These are phyloP conservation scores for Philaenus spumarius DNA, from an alignment of 1,140 invertebrate genomes.

Conservation along the genomic window DNA sequence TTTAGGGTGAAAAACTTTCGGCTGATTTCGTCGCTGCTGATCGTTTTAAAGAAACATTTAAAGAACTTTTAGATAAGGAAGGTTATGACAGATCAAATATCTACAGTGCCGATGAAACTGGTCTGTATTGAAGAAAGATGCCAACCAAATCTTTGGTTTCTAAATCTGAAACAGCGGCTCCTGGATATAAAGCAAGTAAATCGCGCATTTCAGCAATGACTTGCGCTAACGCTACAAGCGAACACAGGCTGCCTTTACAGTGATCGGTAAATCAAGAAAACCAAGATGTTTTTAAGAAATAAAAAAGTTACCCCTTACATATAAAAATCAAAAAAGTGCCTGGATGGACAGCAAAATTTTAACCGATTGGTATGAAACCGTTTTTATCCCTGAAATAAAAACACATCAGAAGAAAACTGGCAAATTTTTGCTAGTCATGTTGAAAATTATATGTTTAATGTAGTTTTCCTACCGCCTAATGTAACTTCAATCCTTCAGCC, in stretches of 20 bases:
- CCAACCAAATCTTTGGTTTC: slow-evolving; percentile 22
- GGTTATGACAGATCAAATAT: slow-evolving; percentile 30
- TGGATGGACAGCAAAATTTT: slow-evolving; percentile 29
- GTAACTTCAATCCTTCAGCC: slow-evolving; percentile 38
- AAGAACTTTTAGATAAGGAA: slow-evolving; percentile 23
- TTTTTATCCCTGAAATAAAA: slow-evolving; percentile 29
- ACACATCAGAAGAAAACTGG: slow-evolving; percentile 20
- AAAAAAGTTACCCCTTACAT: slow-evolving; percentile 19
- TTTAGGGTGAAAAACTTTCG: slow-evolving; percentile 31
- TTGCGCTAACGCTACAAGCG: slow-evolving; percentile 27
- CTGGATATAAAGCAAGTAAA: slow-evolving; percentile 28
- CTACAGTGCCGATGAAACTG: slow-evolving; percentile 31
- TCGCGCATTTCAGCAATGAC: slow-evolving; percentile 36
- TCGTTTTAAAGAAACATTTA: slow-evolving; percentile 22
- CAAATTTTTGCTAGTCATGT: slow-evolving; percentile 14
- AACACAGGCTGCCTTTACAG: slow-evolving; percentile 27
- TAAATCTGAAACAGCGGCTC: slow-evolving; percentile 18
- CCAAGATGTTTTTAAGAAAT: slow-evolving; percentile 28
- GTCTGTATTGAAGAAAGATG: slow-evolving; percentile 31
- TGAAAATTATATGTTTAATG: slow-evolving; percentile 4
- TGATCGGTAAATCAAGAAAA: slow-evolving; percentile 30
- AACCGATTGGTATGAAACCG: slow-evolving; percentile 24
- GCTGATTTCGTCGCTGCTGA: slow-evolving; percentile 33
- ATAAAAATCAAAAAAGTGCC: slow-evolving; percentile 24
- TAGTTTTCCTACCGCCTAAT: slow-evolving; percentile 39